Percentiles rank a stretch among this genome's conserved stretches.
phyloP scores from a whole-genome alignment of 2,888 invertebrate genomes.

The Heliconius hortense region DNA sequence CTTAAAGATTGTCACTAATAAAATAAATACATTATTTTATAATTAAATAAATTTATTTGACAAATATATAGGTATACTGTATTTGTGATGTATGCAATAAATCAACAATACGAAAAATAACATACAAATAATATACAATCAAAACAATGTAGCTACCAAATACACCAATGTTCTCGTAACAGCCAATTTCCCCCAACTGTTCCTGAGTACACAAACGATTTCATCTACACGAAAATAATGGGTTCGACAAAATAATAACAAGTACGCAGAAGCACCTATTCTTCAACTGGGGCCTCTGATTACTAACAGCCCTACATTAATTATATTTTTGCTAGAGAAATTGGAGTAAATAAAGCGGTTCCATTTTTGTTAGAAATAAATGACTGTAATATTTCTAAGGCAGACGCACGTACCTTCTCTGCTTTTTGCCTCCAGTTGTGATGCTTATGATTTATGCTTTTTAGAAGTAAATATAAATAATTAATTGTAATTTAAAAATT shows the following conservation, averaged over 20 bases:
- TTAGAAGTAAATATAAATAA: slow-evolving; percentile 20
- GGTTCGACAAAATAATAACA: slow-evolving; percentile 25
- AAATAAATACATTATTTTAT: too few species aligned
- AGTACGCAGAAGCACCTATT: slow-evolving; percentile 28
- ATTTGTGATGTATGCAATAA: too few species aligned
- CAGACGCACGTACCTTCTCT: slow-evolving; percentile 30
- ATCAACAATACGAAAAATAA: background rate
- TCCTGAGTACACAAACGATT: slow-evolving; percentile 5
- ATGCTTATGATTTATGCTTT: slow-evolving; percentile 26
- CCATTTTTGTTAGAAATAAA: slow-evolving; percentile 63
- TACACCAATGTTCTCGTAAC: slow-evolving; percentile 2
- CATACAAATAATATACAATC: background rate
- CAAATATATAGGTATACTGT: background rate
- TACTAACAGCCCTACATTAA: slow-evolving; percentile 75
- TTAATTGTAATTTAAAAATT: slow-evolving; percentile 6
- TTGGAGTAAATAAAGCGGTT: slow-evolving; percentile 68
- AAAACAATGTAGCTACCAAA: background rate
- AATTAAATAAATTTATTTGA: background rate
- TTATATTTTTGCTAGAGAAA: slow-evolving; percentile 74
- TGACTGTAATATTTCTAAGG: slow-evolving; percentile 54
- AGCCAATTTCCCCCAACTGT: slow-evolving; percentile 8
- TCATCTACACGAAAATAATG: slow-evolving; percentile 20
- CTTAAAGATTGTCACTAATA: too few species aligned
- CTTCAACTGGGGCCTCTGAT: slow-evolving; percentile 65
- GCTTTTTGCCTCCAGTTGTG: slow-evolving; percentile 26